Percentiles rank a stretch among this genome's conserved stretches.
phyloP scores from a whole-genome alignment of 1,140 invertebrate species.

The Thalassaphorura encarpata region DNA sequence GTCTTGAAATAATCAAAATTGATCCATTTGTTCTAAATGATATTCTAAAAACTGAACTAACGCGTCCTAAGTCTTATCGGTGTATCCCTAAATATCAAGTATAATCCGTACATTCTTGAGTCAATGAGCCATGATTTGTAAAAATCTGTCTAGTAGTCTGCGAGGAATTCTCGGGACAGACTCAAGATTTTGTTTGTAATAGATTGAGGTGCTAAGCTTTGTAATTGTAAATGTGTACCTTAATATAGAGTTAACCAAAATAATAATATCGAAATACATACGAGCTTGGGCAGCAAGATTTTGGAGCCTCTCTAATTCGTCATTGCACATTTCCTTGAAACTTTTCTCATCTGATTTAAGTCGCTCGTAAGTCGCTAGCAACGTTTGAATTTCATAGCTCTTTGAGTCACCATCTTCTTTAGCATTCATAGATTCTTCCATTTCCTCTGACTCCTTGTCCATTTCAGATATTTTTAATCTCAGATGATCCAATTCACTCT shows the following conservation, averaged over 20 bases:
- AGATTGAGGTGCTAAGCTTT: too few relatives aligned
- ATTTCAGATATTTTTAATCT: not conserved
- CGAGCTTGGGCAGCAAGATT: slow-evolving; percentile 46
- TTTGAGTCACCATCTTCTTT: not conserved
- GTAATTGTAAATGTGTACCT: too few relatives aligned
- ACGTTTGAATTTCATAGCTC: too few relatives aligned
- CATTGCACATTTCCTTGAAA: slow-evolving; percentile 64
- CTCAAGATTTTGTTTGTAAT: too few relatives aligned
- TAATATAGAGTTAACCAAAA: too few relatives aligned
- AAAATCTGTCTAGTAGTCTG: slow-evolving; percentile 5
- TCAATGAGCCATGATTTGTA: not conserved
- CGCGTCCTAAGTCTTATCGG: not conserved
- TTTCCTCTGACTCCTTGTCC: not conserved
- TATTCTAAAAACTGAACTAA: not conserved
- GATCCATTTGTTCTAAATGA: too few relatives aligned
- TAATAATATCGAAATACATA: too few relatives aligned
- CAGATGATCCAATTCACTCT: slow-evolving; percentile 6
- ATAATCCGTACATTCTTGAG: not conserved
- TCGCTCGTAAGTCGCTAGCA: slow-evolving; percentile 52
- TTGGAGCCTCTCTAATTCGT: slow-evolving; percentile 50
- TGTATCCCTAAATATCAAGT: too few relatives aligned
- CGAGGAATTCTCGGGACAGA: too few relatives aligned
- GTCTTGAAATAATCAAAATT: too few relatives aligned
- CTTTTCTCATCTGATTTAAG: slow-evolving; percentile 60
- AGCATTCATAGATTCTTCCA: not conserved